phyloP scores from a whole-genome alignment of 1,140 invertebrate genomes.

The Cotesia chilonis region DNA sequence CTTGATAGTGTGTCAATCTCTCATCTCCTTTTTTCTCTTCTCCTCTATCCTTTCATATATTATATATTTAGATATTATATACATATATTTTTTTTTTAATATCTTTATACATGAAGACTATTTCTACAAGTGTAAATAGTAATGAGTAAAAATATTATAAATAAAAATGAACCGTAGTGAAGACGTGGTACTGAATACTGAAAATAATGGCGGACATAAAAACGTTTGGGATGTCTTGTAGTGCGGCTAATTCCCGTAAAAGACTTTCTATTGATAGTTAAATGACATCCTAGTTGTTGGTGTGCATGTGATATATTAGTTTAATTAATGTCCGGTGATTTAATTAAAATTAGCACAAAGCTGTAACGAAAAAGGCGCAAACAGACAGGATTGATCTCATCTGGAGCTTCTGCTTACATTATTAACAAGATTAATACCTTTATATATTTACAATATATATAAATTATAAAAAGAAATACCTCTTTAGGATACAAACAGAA shows the following conservation, averaged over 20 bases:
- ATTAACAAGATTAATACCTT: too few relatives aligned
- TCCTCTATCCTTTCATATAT: background rate
- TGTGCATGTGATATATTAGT: slow-evolving; percentile 11
- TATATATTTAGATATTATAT: background rate
- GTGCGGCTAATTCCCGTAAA: slow-evolving; percentile 11
- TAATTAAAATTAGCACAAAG: background rate
- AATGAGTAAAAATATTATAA: background rate
- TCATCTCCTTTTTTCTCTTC: slow-evolving; percentile 3
- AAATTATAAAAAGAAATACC: too few relatives aligned
- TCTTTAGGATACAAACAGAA: too few relatives aligned
- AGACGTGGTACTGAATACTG: slow-evolving; percentile 5
- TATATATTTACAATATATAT: too few relatives aligned
- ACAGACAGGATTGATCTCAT: background rate
- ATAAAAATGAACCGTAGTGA: slow-evolving; percentile 1
- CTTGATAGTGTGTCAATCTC: background rate
- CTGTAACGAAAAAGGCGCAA: background rate
- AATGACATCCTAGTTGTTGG: slow-evolving; percentile 2
- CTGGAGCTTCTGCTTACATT: too few relatives aligned
- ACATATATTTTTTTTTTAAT: slow-evolving; percentile 3
- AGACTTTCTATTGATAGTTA: slow-evolving; percentile 22
- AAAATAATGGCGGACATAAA: slow-evolving; percentile 30
- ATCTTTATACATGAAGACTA: background rate
- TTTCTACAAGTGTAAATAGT: background rate
- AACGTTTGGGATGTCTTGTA: slow-evolving; percentile 31
- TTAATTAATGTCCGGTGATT: slow-evolving; percentile 15